Percentiles rank a stretch among this genome's conserved stretches.
Evolutionary conservation across 2,797 vertebrate species (phyloP).

Genomic region (Diglossa cyanea): DNA sequence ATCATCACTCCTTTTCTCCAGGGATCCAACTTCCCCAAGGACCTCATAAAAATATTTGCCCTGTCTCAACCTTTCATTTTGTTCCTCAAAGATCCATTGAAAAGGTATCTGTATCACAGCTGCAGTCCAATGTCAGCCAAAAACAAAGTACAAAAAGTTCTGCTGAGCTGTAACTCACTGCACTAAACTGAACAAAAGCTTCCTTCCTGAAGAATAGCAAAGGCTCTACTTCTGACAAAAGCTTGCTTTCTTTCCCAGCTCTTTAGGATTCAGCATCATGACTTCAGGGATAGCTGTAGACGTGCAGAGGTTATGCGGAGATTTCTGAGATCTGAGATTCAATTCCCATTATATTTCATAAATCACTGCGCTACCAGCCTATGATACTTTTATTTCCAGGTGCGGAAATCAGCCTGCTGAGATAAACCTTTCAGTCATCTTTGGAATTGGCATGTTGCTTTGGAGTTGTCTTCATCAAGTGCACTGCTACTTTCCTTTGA

Average conservation of each 20-base stretch:
- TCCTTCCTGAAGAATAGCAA: constrained; percentile 53
- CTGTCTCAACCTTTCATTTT: constrained; percentile 33
- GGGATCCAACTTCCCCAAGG: background rate
- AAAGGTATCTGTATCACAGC: constrained; percentile 52
- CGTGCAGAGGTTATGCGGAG: constrained; percentile 37
- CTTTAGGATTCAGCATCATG: constrained; percentile 60
- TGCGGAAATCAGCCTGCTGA: background rate
- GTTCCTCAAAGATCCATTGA: constrained; percentile 38
- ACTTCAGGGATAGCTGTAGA: constrained; percentile 46
- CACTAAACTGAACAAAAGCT: constrained; percentile 60
- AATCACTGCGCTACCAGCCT: background rate
- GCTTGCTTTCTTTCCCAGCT: constrained; percentile 54
- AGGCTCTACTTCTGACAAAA: constrained; percentile 60
- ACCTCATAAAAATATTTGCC: constrained; percentile 58
- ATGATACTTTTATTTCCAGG: background rate
- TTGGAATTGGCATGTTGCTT: background rate
- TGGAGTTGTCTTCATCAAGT: background rate
- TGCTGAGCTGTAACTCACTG: constrained; percentile 57
- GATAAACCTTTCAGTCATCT: background rate
- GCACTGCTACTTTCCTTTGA: background rate
- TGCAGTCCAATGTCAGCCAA: constrained; percentile 61
- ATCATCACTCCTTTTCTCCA: constrained; percentile 24
- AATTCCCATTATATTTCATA: background rate
- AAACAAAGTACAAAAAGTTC: constrained; percentile 60
- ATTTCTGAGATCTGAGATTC: constrained; percentile 29